These are phyloP conservation scores for Pandemis heparana DNA, from an alignment of 2,888 invertebrate species.

Conservation along the genomic window DNA sequence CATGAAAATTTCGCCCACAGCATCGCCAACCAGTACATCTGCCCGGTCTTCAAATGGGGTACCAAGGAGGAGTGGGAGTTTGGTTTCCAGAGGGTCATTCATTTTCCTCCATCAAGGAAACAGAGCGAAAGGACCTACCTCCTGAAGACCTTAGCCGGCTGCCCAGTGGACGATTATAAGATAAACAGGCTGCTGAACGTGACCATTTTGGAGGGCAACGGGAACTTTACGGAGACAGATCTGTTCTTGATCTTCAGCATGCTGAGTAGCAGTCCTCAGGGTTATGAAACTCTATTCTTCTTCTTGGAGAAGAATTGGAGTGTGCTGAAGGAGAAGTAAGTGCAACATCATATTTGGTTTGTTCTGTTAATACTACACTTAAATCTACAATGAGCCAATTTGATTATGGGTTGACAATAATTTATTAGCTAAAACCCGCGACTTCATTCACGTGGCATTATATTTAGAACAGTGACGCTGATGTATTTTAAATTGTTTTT, in stretches of 20 bases:
- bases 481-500: too few species aligned
- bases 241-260: constrained; percentile 91
- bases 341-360: constrained; percentile 37
- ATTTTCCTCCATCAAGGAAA: constrained; percentile 89
- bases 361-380: not conserved
- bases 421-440: too few species aligned
- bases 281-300: constrained; percentile 90
- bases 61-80: constrained; percentile 93
- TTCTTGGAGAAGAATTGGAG: constrained; percentile 91
- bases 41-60: constrained; percentile 94
- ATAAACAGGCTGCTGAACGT: constrained; percentile 88
- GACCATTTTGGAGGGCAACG: constrained; percentile 88
- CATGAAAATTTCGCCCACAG: constrained; percentile 70
- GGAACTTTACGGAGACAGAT: constrained; percentile 91
- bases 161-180: constrained; percentile 90
- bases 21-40: constrained; percentile 90
- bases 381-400: too few species aligned
- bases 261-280: constrained; percentile 89
- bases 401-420: too few species aligned
- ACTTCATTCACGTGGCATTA: too few species aligned
- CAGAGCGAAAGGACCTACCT: constrained; percentile 92
- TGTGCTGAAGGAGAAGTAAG: constrained; percentile 87
- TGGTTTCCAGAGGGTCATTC: constrained; percentile 90
- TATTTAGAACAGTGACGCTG: too few species aligned
- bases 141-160: constrained; percentile 91